Evolutionary conservation across 2,797 vertebrate genomes (phyloP).

Genomic region (Lepus oiostolus): DNA sequence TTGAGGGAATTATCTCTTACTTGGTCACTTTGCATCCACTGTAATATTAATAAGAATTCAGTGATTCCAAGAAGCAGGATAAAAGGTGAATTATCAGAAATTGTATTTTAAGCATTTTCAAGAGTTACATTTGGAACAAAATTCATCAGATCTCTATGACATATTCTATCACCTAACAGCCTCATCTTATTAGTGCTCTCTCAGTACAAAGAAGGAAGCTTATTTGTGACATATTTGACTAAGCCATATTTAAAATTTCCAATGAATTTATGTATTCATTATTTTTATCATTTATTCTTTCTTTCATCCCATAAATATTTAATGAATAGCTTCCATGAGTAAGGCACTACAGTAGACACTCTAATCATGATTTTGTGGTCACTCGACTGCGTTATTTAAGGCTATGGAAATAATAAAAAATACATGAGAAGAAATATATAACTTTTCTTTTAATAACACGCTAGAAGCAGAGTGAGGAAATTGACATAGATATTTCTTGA

Average conservation of each 20-base stretch:
- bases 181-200: background rate
- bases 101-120: constrained; percentile 28
- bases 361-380: constrained; percentile 34
- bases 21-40: constrained; percentile 48
- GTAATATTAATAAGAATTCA: constrained; percentile 11
- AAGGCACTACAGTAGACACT: background rate
- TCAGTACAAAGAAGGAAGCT: background rate
- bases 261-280: constrained; percentile 55
- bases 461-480: constrained; percentile 58
- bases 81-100: constrained; percentile 46
- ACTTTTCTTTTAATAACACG: constrained; percentile 70
- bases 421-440: constrained; percentile 49
- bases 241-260: constrained; percentile 34
- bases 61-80: background rate
- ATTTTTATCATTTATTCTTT: constrained; percentile 59
- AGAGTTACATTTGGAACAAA: constrained; percentile 10
- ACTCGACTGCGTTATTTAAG: constrained; percentile 24
- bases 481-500: constrained; percentile 76
- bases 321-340: background rate
- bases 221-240: constrained; percentile 18
- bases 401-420: constrained; percentile 50
- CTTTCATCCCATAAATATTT: constrained; percentile 4
- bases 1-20: constrained; percentile 25
- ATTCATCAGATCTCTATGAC: background rate
- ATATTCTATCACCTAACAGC: background rate